phyloP scores from a whole-genome alignment of 2,113 vertebrate species.

The Salminus brasiliensis region DNA sequence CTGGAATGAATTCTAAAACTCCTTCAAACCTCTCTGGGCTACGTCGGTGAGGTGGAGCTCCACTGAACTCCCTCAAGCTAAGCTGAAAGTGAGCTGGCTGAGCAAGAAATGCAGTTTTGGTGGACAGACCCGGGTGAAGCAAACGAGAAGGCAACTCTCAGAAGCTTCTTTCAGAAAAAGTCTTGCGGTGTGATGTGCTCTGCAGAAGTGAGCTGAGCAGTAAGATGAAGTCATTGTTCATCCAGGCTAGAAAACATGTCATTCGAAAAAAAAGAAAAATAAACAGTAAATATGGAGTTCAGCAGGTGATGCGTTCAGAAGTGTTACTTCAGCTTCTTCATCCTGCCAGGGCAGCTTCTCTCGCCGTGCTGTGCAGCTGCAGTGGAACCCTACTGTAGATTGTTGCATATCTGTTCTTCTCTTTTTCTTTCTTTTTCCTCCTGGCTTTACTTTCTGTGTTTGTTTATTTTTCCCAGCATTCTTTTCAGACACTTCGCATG shows the following conservation, averaged over 20 bases:
- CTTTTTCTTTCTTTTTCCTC: not conserved
- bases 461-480: slow-evolving; percentile 23
- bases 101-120: no score
- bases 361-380: not conserved
- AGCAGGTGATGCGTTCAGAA: not conserved
- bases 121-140: no score
- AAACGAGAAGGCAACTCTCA: no score
- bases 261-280: no score
- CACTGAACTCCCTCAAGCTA: no score
- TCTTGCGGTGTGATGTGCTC: not conserved
- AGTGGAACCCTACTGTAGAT: not conserved
- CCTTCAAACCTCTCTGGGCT: no score
- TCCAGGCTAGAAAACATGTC: no score
- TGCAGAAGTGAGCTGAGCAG: not conserved
- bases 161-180: no score
- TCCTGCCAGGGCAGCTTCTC: no score
- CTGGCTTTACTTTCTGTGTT: not conserved
- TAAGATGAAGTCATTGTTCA: not conserved
- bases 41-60: no score
- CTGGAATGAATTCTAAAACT: no score
- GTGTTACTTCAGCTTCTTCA: not conserved
- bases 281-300: not conserved
- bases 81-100: no score
- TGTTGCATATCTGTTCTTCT: not conserved
- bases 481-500: not conserved